Percentiles rank a stretch among this genome's conserved stretches.
Evolutionary conservation across 2,888 invertebrate species (phyloP).

Genomic region (Carcina quercana): DNA sequence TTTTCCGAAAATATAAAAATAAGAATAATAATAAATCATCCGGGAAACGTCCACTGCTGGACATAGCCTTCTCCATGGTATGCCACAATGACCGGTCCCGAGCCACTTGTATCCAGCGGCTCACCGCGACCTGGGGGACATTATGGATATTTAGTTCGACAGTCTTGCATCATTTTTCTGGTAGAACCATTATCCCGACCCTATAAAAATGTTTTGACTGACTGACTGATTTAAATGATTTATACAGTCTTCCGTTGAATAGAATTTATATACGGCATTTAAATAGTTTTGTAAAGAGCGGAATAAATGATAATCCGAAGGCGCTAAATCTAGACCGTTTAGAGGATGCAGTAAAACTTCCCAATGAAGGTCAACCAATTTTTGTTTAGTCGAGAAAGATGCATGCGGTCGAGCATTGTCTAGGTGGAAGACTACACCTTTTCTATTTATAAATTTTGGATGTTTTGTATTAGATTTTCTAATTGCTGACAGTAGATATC

Average conservation of each 20-base stretch:
- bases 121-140: no score
- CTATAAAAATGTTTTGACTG: not conserved
- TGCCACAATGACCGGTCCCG: no score
- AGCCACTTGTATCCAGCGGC: no score
- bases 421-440: not conserved
- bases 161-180: not conserved
- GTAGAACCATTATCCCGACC: not conserved
- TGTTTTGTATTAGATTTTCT: not conserved
- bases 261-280: not conserved
- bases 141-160: no score
- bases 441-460: not conserved
- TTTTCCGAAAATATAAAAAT: no score
- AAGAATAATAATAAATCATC: no score
- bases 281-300: no score
- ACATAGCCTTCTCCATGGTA: no score
- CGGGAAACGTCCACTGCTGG: no score
- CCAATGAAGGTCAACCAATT: not conserved
- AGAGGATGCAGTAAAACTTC: not conserved
- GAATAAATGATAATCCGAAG: not conserved
- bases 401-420: not conserved
- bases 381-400: not conserved
- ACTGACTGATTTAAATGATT: not conserved
- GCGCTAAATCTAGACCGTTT: not conserved
- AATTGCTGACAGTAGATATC: not conserved
- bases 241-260: not conserved